Evolutionary conservation across 30 jellyfish, hydroid and myxozoan genomes (phyloP).

Genomic region (Catostylus mosaicus): DNA sequence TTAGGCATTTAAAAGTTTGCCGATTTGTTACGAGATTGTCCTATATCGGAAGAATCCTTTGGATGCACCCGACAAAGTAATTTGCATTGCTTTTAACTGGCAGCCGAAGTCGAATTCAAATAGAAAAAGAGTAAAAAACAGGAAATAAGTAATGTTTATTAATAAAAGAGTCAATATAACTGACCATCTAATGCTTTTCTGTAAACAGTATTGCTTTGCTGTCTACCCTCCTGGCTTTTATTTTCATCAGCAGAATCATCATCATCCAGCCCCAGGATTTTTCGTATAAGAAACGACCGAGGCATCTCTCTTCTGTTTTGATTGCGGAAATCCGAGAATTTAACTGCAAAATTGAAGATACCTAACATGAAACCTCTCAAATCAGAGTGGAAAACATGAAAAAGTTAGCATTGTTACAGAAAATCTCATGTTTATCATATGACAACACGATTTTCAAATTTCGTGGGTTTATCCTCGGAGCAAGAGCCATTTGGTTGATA

Average conservation of each 20-base stretch:
- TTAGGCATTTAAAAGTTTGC: neutral
- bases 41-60: neutral
- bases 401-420: too few species aligned
- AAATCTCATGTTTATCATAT: too few species aligned
- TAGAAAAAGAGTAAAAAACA: neutral
- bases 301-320: slow-evolving; percentile 51
- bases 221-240: neutral
- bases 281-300: slow-evolving; percentile 76
- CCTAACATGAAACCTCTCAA: too few species aligned
- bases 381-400: too few species aligned
- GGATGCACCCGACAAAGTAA: neutral
- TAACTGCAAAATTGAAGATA: too few species aligned
- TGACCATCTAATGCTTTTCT: slow-evolving; percentile 1
- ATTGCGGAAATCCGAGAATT: neutral
- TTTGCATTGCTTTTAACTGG: neutral
- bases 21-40: slow-evolving; percentile 9
- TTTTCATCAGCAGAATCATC: slow-evolving; percentile 20
- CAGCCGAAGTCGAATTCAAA: neutral
- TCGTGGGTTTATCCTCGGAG: too few species aligned
- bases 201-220: slow-evolving; percentile 3
- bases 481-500: too few species aligned
- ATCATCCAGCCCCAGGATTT: slow-evolving; percentile 78
- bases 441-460: too few species aligned
- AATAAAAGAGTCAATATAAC: neutral
- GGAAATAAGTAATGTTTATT: neutral